Evolutionary conservation across 2,888 invertebrate species (phyloP).

Genomic region (Himalopsyche japonica): DNA sequence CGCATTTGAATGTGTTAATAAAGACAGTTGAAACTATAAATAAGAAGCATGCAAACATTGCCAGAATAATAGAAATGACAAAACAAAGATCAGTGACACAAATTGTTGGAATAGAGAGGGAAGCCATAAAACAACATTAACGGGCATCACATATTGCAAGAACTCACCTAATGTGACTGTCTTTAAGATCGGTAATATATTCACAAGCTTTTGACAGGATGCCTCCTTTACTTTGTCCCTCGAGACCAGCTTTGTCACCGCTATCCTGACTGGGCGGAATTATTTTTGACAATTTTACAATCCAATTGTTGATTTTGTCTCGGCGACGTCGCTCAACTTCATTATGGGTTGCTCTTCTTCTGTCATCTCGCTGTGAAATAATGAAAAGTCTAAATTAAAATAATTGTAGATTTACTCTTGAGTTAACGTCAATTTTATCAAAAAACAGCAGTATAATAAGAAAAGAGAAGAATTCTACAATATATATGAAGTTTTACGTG

Average conservation of each 20-base stretch:
- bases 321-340: constrained; percentile 92
- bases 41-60: no score
- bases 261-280: constrained; percentile 71
- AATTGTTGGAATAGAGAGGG: no score
- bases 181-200: constrained; percentile 84
- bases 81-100: no score
- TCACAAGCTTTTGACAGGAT: constrained; percentile 95
- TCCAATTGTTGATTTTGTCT: constrained; percentile 98
- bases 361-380: constrained; percentile 75
- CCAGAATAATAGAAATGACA: no score
- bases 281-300: constrained; percentile 86
- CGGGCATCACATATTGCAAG: background rate
- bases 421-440: no score
- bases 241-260: constrained; percentile 67
- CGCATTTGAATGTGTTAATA: no score
- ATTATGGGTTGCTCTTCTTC: constrained; percentile 89
- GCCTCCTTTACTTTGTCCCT: constrained; percentile 87
- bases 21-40: no score
- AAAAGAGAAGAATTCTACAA: no score
- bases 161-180: constrained; percentile 69
- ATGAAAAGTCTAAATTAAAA: background rate
- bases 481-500: no score
- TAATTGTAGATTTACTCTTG: no score
- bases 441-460: no score
- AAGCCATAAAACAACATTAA: constrained; percentile 41